A percentile compares a stretch with the other conserved stretches of the same genome.
Evolutionary conservation across 2,888 invertebrate genomes (phyloP).

Genomic region (Artemia sinica): DNA sequence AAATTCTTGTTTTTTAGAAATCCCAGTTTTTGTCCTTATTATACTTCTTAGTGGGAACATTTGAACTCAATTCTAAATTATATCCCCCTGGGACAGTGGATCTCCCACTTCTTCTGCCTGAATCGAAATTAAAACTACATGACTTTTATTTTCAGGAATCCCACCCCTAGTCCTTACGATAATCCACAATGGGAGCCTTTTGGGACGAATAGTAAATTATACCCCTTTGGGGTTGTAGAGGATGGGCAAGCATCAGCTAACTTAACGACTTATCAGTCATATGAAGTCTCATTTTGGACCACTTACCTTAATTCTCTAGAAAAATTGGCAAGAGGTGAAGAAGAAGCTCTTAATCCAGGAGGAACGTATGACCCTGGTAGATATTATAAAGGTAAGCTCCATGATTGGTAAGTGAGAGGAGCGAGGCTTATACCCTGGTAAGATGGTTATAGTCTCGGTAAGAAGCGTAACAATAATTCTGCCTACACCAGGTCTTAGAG

Average conservation of each 20-base stretch:
- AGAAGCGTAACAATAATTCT: too few species aligned
- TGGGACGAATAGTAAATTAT: slow-evolving; percentile 17
- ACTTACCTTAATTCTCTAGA: slow-evolving; percentile 30
- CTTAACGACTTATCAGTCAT: slow-evolving; percentile 17
- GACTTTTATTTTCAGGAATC: slow-evolving; percentile 19
- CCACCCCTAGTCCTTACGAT: slow-evolving; percentile 22
- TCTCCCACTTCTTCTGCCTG: too few species aligned
- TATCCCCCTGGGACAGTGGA: too few species aligned
- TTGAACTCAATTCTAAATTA: too few species aligned
- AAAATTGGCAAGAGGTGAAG: slow-evolving; percentile 20
- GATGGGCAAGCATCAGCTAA: slow-evolving; percentile 27
- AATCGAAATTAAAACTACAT: too few species aligned
- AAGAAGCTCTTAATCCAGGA: slow-evolving; percentile 17
- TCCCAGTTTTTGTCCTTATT: too few species aligned
- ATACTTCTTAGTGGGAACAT: too few species aligned
- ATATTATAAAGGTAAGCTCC: slow-evolving; percentile 2
- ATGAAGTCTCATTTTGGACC: slow-evolving; percentile 33
- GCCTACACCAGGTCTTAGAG: too few species aligned
- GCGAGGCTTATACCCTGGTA: too few species aligned
- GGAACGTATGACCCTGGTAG: slow-evolving; percentile 1
- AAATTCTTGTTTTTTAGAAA: too few species aligned
- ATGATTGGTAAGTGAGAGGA: neutral
- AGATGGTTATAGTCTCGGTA: too few species aligned
- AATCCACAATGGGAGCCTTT: slow-evolving; percentile 21
- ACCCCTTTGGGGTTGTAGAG: slow-evolving; percentile 22